Base-by-base conservation (phyloP, 1,140 invertebrate genomes). In the Saccostrea echinata region DNA sequence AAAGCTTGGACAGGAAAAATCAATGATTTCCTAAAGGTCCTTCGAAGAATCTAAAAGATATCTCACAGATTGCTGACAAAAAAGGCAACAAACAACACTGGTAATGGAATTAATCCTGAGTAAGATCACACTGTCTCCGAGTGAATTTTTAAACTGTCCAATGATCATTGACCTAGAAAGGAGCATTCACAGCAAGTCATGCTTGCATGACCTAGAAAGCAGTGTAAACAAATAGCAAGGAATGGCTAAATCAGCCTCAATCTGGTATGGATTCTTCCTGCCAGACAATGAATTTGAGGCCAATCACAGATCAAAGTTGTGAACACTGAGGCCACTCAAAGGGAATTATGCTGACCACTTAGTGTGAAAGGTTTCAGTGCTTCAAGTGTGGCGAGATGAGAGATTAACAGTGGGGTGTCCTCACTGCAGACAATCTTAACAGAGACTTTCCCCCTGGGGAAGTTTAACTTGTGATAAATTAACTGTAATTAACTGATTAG, bases 211-310 rank as follows among this genome's bases (percentile, higher is more conserved):
- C 68, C 68, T 71, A 71, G 30, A 71, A 30, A 27, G 12, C 68
- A 71, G 27, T 71, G 68, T 71, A 71, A 71, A 71, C 68, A 71
- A 24, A 71, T 61, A 71, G 3, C 16, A 33, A 24, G 68, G 24
- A 71, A 71, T 71, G 68, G n/a, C 68, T 13, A 27, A 27, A 11
- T 27, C 64, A 71, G 68, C 27, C 68, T 71, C 68, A 71, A 24
- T 71, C 68, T 71, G 68, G 68, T 71, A 33, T 30, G 24, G 68
- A 27, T 11, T 71, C 68, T 71, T 24, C 68, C 68, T 30, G 68
- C 24, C 68, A 30, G 27, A 71, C 68, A 71, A 71, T 71, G 27
- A 33, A 71, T 27, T 33, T 71, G 68, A 71, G 68, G 68, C 68
- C 68, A 71, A 27, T 71, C 68, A 71, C 24, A 71, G 68, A 24